phyloP scores from a whole-genome alignment of 1,140 invertebrate genomes.

The Lordiphosa clarofinis region DNA sequence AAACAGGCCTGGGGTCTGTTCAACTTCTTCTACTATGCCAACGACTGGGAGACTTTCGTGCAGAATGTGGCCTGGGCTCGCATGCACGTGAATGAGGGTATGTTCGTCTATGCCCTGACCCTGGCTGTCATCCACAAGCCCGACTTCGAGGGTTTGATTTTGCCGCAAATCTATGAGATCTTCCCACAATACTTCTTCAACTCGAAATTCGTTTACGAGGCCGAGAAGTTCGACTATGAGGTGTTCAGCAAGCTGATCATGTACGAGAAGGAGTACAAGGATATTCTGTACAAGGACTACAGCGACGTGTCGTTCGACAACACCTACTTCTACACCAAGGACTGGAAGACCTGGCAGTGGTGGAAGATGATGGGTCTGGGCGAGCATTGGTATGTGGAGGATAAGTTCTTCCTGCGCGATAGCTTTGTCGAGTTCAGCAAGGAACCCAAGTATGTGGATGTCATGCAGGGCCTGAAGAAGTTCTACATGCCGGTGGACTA shows the following conservation, averaged over 20 bases:
- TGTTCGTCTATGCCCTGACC: conserved; percentile 82
- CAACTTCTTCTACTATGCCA: conserved; percentile 85
- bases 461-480: conserved; percentile 41
- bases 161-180: conserved; percentile 84
- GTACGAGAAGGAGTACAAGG: conserved; percentile 71
- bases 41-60: conserved; percentile 84
- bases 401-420: conserved; percentile 58
- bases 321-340: conserved; percentile 67
- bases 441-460: conserved; percentile 42
- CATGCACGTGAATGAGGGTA: conserved; percentile 82
- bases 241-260: conserved; percentile 61
- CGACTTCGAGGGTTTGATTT: conserved; percentile 82
- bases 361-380: conserved; percentile 76
- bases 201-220: conserved; percentile 81
- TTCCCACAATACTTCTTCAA: conserved; percentile 84
- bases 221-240: conserved; percentile 81
- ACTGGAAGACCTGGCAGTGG: conserved; percentile 80
- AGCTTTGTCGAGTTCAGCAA: conserved; percentile 42
- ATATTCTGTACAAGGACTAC: conserved; percentile 55
- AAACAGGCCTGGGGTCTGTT: conserved; percentile 84
- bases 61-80: conserved; percentile 83
- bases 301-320: conserved; percentile 35
- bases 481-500: conserved; percentile 80
- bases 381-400: conserved; percentile 58
- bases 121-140: conserved; percentile 82